phyloP scores from a whole-genome alignment of 2,113 vertebrate genomes.

The Polypterus senegalus region DNA sequence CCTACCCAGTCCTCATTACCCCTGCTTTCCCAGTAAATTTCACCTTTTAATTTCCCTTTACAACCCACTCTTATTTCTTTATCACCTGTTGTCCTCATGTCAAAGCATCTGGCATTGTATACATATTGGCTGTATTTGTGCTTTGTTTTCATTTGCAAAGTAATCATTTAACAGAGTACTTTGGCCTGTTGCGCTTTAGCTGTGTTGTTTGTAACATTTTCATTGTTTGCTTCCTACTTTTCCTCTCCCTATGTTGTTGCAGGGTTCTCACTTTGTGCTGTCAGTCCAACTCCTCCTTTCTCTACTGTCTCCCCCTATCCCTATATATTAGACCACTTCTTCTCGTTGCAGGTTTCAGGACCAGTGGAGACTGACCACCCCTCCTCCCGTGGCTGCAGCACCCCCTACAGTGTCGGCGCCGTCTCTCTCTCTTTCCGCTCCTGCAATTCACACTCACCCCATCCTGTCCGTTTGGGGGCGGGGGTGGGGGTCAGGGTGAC shows the following conservation, averaged over 20 bases:
- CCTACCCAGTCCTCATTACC: too few species aligned
- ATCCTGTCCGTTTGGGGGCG: slow-evolving; percentile 58
- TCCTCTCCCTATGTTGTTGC: neutral
- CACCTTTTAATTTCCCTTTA: too few species aligned
- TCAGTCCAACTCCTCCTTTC: slow-evolving; percentile 25
- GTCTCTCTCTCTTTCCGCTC: slow-evolving; percentile 63
- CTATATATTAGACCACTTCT: slow-evolving; percentile 69
- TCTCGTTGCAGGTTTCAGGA: slow-evolving; percentile 74
- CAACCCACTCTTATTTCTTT: too few species aligned
- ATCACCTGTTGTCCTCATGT: too few species aligned
- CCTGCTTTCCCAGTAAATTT: too few species aligned
- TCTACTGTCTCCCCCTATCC: slow-evolving; percentile 31
- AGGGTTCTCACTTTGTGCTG: slow-evolving; percentile 22
- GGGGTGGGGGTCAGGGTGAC: slow-evolving; percentile 55
- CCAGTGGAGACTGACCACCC: slow-evolving; percentile 67
- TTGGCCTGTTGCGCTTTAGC: too few species aligned
- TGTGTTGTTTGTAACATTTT: too few species aligned
- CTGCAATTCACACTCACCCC: slow-evolving; percentile 66
- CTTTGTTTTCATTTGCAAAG: too few species aligned
- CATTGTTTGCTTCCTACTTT: neutral
- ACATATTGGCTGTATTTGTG: too few species aligned
- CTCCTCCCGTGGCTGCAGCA: slow-evolving; percentile 56
- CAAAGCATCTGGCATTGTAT: too few species aligned
- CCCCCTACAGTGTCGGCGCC: slow-evolving; percentile 61
- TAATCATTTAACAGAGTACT: too few species aligned